A percentile compares a stretch with the other conserved stretches of the same genome.
phyloP scores from a whole-genome alignment of 1,140 invertebrate genomes.

The Zaprionus ghesquierei region DNA sequence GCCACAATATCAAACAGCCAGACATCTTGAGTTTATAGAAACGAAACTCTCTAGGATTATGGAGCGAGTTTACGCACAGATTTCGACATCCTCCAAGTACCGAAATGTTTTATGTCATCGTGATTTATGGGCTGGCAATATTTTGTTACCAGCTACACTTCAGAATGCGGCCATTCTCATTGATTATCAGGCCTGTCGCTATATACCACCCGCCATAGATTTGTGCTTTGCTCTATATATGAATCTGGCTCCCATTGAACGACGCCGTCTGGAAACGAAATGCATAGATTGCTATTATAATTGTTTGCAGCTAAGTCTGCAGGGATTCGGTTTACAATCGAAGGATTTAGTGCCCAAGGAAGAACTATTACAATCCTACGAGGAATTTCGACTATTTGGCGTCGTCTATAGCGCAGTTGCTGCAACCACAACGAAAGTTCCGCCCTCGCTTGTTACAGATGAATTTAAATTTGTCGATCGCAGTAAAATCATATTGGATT shows the following conservation, averaged over 20 bases:
- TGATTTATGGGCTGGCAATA: constrained; percentile 86
- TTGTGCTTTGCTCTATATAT: constrained; percentile 79
- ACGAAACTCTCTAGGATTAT: constrained; percentile 27
- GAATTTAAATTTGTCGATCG: constrained; percentile 69
- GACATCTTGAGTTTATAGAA: constrained; percentile 31
- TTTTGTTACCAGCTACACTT: constrained; percentile 83
- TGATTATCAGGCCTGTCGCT: constrained; percentile 85
- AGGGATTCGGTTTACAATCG: constrained; percentile 4
- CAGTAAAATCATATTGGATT: constrained; percentile 37
- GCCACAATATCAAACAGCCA: constrained; percentile 25
- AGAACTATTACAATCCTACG: constrained; percentile 60
- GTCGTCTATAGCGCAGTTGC: constrained; percentile 58
- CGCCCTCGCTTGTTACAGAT: constrained; percentile 48
- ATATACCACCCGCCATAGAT: constrained; percentile 85
- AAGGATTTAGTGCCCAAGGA: constrained; percentile 24
- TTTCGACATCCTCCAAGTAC: constrained; percentile 53
- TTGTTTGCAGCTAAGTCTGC: constrained; percentile 21
- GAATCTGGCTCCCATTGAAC: constrained; percentile 42
- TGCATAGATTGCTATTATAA: constrained; percentile 59
- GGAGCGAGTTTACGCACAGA: constrained; percentile 61
- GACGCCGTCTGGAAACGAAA: constrained; percentile 26
- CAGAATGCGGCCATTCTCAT: constrained; percentile 83
- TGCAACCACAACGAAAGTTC: constrained; percentile 63
- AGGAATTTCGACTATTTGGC: constrained; percentile 67
- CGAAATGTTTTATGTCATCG: constrained; percentile 85